Evolutionary conservation across 2,888 invertebrate genomes (phyloP).

Genomic region (Apantesis nais): DNA sequence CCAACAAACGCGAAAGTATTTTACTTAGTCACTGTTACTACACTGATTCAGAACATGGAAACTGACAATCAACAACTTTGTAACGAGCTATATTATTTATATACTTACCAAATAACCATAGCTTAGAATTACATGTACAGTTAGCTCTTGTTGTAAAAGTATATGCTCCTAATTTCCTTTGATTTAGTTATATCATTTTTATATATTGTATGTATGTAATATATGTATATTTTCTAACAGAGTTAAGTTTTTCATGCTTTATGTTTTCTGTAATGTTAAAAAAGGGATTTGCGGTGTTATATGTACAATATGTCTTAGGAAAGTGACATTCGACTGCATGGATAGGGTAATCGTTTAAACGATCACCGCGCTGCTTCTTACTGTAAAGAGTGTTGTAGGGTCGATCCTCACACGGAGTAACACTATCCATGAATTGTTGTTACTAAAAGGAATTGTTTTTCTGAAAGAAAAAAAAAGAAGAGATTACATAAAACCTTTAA

Average conservation of each 20-base stretch:
- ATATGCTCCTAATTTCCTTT: too few relatives aligned
- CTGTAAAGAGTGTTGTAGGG: too few relatives aligned
- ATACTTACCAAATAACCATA: not conserved
- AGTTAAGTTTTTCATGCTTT: not conserved
- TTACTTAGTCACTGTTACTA: slow-evolving; percentile 50
- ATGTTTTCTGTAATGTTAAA: not conserved
- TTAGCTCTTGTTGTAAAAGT: too few relatives aligned
- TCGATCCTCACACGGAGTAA: too few relatives aligned
- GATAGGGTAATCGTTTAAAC: too few relatives aligned
- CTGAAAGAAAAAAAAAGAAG: too few relatives aligned
- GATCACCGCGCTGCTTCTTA: too few relatives aligned
- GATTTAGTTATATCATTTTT: too few relatives aligned
- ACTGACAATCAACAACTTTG: not conserved
- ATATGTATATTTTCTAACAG: too few relatives aligned
- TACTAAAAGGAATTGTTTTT: too few relatives aligned
- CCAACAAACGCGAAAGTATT: slow-evolving; percentile 55
- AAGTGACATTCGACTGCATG: not conserved
- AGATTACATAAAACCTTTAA: not conserved
- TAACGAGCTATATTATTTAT: not conserved
- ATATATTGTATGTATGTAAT: too few relatives aligned
- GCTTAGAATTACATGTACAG: not conserved
- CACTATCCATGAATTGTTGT: too few relatives aligned
- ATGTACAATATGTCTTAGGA: not conserved
- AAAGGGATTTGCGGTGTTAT: not conserved
- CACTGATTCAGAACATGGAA: slow-evolving; percentile 29